A percentile compares a stretch with the other conserved stretches of the same genome.
These are phyloP conservation scores for Callithrix jacchus DNA, from an alignment of 2,113 vertebrate species.

Conservation along the genomic window DNA sequence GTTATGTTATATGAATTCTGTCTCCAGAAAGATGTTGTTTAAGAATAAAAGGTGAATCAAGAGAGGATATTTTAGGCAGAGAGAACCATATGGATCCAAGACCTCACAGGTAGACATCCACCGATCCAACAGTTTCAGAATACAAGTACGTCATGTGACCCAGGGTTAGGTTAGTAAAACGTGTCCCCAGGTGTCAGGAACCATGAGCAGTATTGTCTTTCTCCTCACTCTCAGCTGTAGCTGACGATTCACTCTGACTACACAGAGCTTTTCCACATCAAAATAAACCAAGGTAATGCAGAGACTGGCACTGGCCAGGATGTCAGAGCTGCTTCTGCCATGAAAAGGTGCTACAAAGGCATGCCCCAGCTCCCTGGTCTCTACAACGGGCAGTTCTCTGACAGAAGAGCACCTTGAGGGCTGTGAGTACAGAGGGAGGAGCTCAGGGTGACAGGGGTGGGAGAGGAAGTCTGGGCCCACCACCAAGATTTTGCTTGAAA, in stretches of 20 bases:
- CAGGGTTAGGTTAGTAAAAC: not conserved
- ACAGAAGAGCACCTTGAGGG: not conserved
- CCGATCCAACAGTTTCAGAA: not conserved
- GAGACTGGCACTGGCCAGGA: fast-evolving
- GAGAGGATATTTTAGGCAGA: not conserved
- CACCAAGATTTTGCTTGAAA: not conserved
- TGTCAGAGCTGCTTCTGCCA: not conserved
- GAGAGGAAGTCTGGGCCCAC: not conserved
- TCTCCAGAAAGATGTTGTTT: not conserved
- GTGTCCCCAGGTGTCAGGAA: not conserved
- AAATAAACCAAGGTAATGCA: not conserved
- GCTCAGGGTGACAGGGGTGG: not conserved
- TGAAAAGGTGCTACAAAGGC: not conserved
- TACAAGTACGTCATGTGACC: fast-evolving
- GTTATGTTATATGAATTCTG: not conserved
- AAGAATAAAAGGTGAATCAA: not conserved
- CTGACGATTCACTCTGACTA: not conserved
- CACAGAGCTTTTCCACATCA: not conserved
- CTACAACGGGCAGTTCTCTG: not conserved
- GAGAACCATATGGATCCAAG: not conserved
- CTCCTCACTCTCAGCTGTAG: not conserved
- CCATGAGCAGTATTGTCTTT: not conserved
- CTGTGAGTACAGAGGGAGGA: not conserved
- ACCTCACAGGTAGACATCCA: not conserved
- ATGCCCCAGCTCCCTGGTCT: not conserved